These are phyloP conservation scores for Archips xylosteana DNA, from an alignment of 2,888 invertebrate species.

Conservation along the genomic window DNA sequence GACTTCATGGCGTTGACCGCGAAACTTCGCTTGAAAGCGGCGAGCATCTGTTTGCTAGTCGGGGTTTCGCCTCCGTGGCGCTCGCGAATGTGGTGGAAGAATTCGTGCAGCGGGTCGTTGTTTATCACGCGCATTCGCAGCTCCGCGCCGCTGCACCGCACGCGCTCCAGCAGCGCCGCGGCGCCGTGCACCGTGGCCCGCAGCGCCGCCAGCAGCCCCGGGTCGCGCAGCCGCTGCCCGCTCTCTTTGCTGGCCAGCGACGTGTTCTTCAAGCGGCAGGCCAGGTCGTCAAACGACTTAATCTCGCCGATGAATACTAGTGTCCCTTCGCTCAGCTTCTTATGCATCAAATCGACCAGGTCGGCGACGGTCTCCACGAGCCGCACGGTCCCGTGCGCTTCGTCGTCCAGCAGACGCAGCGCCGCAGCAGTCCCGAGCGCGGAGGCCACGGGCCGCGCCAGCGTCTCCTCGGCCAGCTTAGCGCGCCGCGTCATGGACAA, in stretches of 20 bases:
- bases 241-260: neutral
- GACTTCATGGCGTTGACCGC: slow-evolving; percentile 16
- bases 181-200: slow-evolving; percentile 1
- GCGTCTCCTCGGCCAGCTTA: slow-evolving; percentile 10
- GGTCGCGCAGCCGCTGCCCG: neutral
- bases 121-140: slow-evolving; percentile 22
- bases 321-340: neutral
- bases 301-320: neutral
- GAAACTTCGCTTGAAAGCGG: slow-evolving; percentile 6
- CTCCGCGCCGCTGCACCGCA: neutral
- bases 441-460: slow-evolving; percentile 7
- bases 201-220: slow-evolving; percentile 12
- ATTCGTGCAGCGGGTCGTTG: slow-evolving; percentile 21
- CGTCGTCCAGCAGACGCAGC: slow-evolving; percentile 10
- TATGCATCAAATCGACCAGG: slow-evolving; percentile 18
- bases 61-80: neutral
- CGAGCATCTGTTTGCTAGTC: neutral
- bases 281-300: slow-evolving; percentile 9
- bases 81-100: neutral
- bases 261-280: neutral
- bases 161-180: slow-evolving; percentile 15
- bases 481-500: slow-evolving; percentile 3
- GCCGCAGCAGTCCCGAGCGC: slow-evolving; percentile 15
- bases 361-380: slow-evolving; percentile 6
- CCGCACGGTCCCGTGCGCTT: slow-evolving; percentile 7